Conservation (phyloP, 2,888 invertebrate genomes). For the Caenorhabditis sp. region DNA sequence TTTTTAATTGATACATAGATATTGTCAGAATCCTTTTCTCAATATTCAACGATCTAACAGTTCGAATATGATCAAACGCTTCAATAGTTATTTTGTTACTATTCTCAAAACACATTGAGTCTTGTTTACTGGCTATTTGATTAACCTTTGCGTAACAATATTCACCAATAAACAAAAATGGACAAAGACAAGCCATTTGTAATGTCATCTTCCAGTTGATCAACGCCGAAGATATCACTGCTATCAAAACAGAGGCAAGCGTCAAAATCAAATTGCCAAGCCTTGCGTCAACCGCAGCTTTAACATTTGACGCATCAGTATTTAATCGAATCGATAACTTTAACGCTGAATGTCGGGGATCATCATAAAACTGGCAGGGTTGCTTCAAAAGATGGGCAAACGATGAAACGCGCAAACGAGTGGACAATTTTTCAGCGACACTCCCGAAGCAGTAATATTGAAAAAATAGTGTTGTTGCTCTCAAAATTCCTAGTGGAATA, state of each 20-base stretch:
- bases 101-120: slow-evolving; percentile 33
- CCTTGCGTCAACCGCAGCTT: slow-evolving; percentile 51
- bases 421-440: slow-evolving; percentile 69
- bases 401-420: slow-evolving; percentile 70
- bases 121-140: slow-evolving; percentile 13
- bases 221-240: slow-evolving; percentile 6
- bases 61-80: slow-evolving; percentile 72
- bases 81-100: slow-evolving; percentile 71
- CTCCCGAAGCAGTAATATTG: slow-evolving; percentile 68
- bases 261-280: slow-evolving; percentile 25
- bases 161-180: slow-evolving; percentile 21
- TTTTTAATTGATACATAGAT: slow-evolving; percentile 15
- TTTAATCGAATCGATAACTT: slow-evolving; percentile 72
- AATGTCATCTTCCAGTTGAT: slow-evolving; percentile 35
- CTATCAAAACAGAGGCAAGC: slow-evolving; percentile 5
- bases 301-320: slow-evolving; percentile 73
- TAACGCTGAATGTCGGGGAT: slow-evolving; percentile 70
- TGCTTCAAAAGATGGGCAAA: slow-evolving; percentile 70
- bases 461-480: slow-evolving; percentile 48
- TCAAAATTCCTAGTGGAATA: slow-evolving; percentile 70
- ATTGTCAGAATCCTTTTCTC: slow-evolving; percentile 23
- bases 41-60: slow-evolving; percentile 71
- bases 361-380: slow-evolving; percentile 73
- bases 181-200: slow-evolving; percentile 12
- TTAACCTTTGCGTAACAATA: slow-evolving; percentile 17